Base-by-base conservation (phyloP, 2,888 invertebrate genomes). In the Pammene aurita region DNA sequence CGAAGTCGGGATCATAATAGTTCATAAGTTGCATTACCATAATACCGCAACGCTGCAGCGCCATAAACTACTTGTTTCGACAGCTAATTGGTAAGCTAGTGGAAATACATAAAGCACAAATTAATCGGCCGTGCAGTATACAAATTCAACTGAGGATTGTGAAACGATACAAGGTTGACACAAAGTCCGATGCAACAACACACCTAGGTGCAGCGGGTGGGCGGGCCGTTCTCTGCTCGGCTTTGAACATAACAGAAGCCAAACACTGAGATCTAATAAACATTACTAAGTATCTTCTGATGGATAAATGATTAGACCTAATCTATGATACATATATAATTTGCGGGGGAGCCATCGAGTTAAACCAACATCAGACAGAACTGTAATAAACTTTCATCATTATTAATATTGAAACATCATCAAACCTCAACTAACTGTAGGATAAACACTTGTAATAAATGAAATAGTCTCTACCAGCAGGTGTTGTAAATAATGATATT, bases 181-280 rank as follows among this genome's bases (percentile, higher is more conserved):
- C 71, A 75, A 75, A 68, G 70, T 72, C 61, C 56, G 66, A 70
- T 66, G 67, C 70, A 65, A 70, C 75, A 77, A 82, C 83, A 80
- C 88, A 88, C 86, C 88, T 88, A 87, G 88, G 84, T 84, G 86
- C 85, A 85, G 80, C 76, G 80, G 81, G 89, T 88, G 85, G 88
- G 90, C 82, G 87, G 84, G 81, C 78, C 77, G 76, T 88, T 83
- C 84, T 81, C 80, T 70, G 72, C 58, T 72, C 77, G 70, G 72
- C 67, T 76, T 81, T 85, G 84, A 69, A 76, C 74, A 75, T 76
- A 76, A 80, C 76, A 79, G 76, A n/a, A 76, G 71, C 75, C 74
- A 73, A 77, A 80, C 80, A 83, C 81, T 78, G 78, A 80, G 80
- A 79, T 76, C 72, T 73, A 79, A 81, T 73, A 73, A 71, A 72